These are phyloP conservation scores for Bergia sp. DNA, from an alignment of 92 coral and sea anemone genomes.

Conservation along the genomic window DNA sequence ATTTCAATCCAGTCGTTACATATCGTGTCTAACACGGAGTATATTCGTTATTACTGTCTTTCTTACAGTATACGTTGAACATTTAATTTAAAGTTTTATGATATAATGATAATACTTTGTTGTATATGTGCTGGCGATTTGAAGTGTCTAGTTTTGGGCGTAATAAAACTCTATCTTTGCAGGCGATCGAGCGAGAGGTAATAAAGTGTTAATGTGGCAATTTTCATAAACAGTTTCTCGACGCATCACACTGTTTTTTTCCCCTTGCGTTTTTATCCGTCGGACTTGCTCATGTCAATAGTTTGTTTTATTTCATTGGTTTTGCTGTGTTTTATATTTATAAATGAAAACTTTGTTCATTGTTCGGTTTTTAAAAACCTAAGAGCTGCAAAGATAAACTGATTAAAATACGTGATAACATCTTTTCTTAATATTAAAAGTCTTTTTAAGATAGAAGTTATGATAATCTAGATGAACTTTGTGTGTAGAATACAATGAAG, in stretches of 20 bases:
- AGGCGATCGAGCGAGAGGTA: neutral
- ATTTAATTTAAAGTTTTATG: no score
- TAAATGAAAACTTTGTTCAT: neutral
- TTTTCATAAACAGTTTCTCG: neutral
- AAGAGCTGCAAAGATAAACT: neutral
- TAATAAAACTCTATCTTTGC: neutral
- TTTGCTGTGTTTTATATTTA: no score
- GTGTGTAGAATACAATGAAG: neutral
- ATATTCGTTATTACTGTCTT: no score
- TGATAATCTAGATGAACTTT: neutral
- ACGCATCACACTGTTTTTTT: neutral
- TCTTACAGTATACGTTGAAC: neutral
- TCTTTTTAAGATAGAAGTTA: neutral
- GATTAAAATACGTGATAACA: neutral
- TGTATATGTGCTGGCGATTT: neutral
- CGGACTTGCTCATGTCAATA: neutral
- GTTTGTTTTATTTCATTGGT: no score
- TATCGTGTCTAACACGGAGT: neutral
- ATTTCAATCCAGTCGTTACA: neutral
- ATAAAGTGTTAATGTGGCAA: neutral
- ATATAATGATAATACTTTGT: no score
- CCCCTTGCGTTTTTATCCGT: neutral
- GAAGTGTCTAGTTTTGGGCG: neutral
- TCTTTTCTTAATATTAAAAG: neutral
- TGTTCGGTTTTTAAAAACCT: neutral